Conservation (phyloP, 2,797 vertebrate genomes). For the Sylvilagus floridanus region DNA sequence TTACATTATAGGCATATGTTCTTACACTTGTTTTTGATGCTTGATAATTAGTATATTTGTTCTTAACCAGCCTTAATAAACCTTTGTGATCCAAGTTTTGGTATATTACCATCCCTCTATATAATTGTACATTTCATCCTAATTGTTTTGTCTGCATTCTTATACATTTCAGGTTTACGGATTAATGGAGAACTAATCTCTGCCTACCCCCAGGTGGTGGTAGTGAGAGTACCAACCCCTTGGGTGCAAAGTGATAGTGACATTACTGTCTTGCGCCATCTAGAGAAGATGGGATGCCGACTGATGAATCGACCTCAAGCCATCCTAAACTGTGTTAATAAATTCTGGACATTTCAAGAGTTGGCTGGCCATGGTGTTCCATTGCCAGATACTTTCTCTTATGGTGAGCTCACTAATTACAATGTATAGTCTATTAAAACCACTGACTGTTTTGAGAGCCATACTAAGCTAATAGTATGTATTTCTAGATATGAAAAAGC, state of each 20-base stretch:
- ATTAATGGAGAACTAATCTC: constrained; percentile 90
- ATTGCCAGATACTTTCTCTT: constrained; percentile 91
- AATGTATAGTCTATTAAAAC: background rate
- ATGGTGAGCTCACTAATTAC: constrained; percentile 86
- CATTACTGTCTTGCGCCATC: constrained; percentile 90
- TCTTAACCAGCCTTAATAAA: background rate
- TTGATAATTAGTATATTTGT: background rate
- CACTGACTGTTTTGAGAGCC: constrained; percentile 45
- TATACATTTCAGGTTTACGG: constrained; percentile 87
- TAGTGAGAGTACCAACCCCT: constrained; percentile 91
- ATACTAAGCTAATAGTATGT: constrained; percentile 11
- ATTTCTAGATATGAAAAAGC: background rate
- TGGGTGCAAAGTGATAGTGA: constrained; percentile 92
- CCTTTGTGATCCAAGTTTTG: background rate
- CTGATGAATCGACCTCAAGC: constrained; percentile 91
- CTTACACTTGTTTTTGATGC: background rate
- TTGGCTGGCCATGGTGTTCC: constrained; percentile 91
- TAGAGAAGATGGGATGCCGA: constrained; percentile 92
- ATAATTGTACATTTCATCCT: constrained; percentile 36
- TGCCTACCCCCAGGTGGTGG: constrained; percentile 90
- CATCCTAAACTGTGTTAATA: constrained; percentile 91
- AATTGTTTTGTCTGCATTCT: constrained; percentile 49
- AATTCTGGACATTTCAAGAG: constrained; percentile 92
- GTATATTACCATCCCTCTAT: background rate
- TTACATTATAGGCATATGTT: background rate